A percentile compares a stretch with the other conserved stretches of the same genome.
Conservation (phyloP, 1,140 invertebrate genomes). For the Venustaconcha ellipsiformis region DNA sequence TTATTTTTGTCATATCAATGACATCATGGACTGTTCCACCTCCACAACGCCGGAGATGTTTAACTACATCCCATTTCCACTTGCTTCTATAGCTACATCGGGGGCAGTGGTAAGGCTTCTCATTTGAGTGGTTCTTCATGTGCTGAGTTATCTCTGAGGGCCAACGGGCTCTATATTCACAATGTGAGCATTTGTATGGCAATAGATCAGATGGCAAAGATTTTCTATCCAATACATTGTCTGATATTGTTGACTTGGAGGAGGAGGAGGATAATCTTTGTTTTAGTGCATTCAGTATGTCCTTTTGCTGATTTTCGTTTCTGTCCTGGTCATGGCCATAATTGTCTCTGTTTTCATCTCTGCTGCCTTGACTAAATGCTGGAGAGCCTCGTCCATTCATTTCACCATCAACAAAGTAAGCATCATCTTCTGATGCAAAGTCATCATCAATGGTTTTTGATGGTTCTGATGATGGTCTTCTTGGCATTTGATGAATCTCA, state of each 20-base stretch:
- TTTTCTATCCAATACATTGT: too few species aligned
- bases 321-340: not conserved
- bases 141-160: constrained; percentile 69
- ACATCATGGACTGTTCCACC: constrained; percentile 67
- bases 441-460: too few species aligned
- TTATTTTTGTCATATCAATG: constrained; percentile 60
- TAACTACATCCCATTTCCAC: constrained; percentile 71
- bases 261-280: constrained; percentile 28
- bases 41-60: constrained; percentile 67
- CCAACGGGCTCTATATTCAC: constrained; percentile 68
- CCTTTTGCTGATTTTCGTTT: constrained; percentile 10
- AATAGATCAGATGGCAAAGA: constrained; percentile 43
- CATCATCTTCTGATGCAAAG: too few species aligned
- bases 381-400: too few species aligned
- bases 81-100: constrained; percentile 67
- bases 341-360: constrained; percentile 1
- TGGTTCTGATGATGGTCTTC: too few species aligned
- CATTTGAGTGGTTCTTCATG: constrained; percentile 69
- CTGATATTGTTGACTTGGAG: too few species aligned
- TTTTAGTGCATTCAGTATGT: constrained; percentile 39
- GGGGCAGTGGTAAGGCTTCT: constrained; percentile 68
- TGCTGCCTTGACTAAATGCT: too few species aligned
- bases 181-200: constrained; percentile 65
- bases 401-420: too few species aligned
- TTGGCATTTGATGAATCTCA: too few species aligned